These are phyloP conservation scores for Anastatus disparis DNA, from an alignment of 1,140 invertebrate genomes.

Conservation along the genomic window DNA sequence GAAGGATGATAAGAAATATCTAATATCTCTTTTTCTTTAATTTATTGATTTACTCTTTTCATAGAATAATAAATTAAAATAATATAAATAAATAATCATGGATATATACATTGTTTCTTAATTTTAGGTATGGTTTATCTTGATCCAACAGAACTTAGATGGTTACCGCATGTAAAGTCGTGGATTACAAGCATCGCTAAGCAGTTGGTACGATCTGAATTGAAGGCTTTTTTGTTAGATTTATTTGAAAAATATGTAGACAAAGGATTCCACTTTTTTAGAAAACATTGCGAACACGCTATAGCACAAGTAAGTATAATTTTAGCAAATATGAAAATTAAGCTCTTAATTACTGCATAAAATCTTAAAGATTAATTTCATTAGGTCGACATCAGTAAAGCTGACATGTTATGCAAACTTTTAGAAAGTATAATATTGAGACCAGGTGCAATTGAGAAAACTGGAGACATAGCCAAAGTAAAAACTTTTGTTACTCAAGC, in stretches of 20 bases:
- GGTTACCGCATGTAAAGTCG: conserved; percentile 82
- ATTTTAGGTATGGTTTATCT: conserved; percentile 87
- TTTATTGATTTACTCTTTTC: too few species aligned
- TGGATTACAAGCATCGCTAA: conserved; percentile 77
- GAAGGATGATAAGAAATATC: too few species aligned
- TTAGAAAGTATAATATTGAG: conserved; percentile 75
- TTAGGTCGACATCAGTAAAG: conserved; percentile 87
- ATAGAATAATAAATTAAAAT: too few species aligned
- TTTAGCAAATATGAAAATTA: too few species aligned
- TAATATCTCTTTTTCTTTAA: too few species aligned
- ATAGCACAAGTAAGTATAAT: conserved; percentile 73
- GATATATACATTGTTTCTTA: too few species aligned
- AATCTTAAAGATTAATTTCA: background rate
- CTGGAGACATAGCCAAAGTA: conserved; percentile 67
- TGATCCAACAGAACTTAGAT: conserved; percentile 82
- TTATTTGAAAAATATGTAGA: conserved; percentile 75
- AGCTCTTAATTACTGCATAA: too few species aligned
- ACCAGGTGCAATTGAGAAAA: conserved; percentile 64
- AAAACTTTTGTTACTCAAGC: conserved; percentile 76
- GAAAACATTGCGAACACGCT: conserved; percentile 72
- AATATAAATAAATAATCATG: too few species aligned
- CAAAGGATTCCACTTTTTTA: conserved; percentile 73
- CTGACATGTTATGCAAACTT: conserved; percentile 77
- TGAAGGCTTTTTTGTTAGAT: conserved; percentile 69
- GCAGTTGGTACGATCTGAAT: conserved; percentile 67